phyloP scores from a whole-genome alignment of 2,113 vertebrate species.

The Ceuthmochares aereus region DNA sequence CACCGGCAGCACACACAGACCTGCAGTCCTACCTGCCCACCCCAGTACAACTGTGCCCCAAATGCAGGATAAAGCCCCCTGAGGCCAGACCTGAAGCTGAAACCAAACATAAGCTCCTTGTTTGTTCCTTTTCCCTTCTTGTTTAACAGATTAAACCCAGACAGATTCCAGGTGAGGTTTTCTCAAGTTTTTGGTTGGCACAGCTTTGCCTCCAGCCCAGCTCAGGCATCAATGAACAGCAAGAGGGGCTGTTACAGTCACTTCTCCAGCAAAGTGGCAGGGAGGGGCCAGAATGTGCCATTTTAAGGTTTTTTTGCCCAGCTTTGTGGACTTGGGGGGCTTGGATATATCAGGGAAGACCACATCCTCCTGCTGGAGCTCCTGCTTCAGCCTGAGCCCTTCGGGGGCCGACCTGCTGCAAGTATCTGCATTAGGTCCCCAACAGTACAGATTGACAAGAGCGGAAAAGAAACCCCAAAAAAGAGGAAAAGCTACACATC shows the following conservation, averaged over 20 bases:
- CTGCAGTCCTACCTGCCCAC: background rate
- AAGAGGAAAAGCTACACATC: conserved; percentile 42
- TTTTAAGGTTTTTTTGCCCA: background rate
- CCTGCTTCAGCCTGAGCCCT: background rate
- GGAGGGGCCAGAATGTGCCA: background rate
- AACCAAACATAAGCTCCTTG: background rate
- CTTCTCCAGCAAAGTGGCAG: background rate
- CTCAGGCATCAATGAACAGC: background rate
- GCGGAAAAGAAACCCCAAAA: conserved; percentile 34
- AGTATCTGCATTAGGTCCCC: background rate
- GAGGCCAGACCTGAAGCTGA: background rate
- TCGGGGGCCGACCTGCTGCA: background rate
- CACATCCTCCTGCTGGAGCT: background rate
- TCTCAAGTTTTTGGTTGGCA: background rate
- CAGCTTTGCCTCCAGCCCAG: background rate
- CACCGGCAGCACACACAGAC: accelerated
- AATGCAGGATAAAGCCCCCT: background rate
- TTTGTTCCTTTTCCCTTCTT: background rate
- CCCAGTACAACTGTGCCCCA: background rate
- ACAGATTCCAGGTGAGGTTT: background rate
- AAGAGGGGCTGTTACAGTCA: accelerated
- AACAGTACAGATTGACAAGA: background rate
- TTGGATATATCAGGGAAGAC: background rate
- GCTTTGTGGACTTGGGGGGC: background rate
- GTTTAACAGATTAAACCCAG: background rate